Percentiles rank a stretch among this genome's conserved stretches.
phyloP scores from a whole-genome alignment of 2,888 invertebrate genomes.

The Melinaea menophilus region DNA sequence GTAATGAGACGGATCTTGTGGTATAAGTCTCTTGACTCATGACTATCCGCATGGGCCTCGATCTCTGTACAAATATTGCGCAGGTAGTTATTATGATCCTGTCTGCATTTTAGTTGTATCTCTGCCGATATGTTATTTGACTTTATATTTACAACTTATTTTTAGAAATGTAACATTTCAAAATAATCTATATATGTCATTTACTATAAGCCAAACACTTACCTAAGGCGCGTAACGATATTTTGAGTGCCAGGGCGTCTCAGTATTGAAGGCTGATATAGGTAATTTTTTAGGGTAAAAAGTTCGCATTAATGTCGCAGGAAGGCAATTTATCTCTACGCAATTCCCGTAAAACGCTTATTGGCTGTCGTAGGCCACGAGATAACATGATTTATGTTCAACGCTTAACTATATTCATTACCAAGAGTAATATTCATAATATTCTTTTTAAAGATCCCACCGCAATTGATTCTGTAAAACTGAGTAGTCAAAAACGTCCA shows the following conservation, averaged over 20 bases:
- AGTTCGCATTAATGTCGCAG: constrained; percentile 65
- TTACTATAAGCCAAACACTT: too few species aligned
- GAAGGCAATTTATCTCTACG: constrained; percentile 65
- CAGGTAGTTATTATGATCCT: too few species aligned
- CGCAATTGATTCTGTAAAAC: constrained; percentile 8
- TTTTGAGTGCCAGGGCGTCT: constrained; percentile 5
- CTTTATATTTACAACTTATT: too few species aligned
- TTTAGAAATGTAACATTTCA: too few species aligned
- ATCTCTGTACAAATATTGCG: too few species aligned
- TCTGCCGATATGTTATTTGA: too few species aligned
- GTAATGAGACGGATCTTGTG: too few species aligned
- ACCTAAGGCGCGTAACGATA: not conserved
- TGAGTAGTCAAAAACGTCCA: not conserved
- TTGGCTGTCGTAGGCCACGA: constrained; percentile 64
- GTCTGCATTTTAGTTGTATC: too few species aligned
- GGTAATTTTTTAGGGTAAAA: constrained; percentile 64
- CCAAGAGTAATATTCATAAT: constrained; percentile 5
- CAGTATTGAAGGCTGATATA: constrained; percentile 44
- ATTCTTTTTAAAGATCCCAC: constrained; percentile 2
- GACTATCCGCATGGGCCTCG: too few species aligned
- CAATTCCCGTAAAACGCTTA: constrained; percentile 70
- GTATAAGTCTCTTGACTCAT: too few species aligned
- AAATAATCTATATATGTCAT: too few species aligned
- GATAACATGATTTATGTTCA: constrained; percentile 62
- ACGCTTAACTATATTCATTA: constrained; percentile 51